Evolutionary conservation across 1,140 invertebrate species (phyloP).

Genomic region (Micrasema longulum): DNA sequence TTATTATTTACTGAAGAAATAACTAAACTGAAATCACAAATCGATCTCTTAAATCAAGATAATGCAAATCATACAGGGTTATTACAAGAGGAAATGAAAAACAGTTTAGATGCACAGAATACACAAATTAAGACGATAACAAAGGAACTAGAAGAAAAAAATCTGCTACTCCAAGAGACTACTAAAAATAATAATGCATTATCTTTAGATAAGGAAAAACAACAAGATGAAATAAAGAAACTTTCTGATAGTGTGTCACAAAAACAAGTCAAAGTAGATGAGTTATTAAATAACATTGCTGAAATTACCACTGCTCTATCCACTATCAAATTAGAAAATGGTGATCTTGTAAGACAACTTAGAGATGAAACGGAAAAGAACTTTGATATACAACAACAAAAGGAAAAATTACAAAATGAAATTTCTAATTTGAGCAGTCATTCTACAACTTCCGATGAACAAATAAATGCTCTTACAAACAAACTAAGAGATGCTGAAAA

Average conservation of each 20-base stretch:
- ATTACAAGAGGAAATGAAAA: slow-evolving; percentile 65
- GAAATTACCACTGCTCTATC: slow-evolving; percentile 42
- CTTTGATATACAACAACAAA: slow-evolving; percentile 62
- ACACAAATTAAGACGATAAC: slow-evolving; percentile 63
- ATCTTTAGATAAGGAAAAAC: slow-evolving; percentile 60
- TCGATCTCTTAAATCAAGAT: slow-evolving; percentile 52
- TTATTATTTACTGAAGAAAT: slow-evolving; percentile 57
- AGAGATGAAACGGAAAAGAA: slow-evolving; percentile 61
- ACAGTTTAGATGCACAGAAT: slow-evolving; percentile 65
- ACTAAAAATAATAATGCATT: slow-evolving; percentile 63
- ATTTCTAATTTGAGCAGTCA: slow-evolving; percentile 64
- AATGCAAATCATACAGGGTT: slow-evolving; percentile 57
- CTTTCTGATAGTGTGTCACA: slow-evolving; percentile 61
- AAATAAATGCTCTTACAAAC: slow-evolving; percentile 63
- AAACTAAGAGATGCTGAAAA: slow-evolving; percentile 66
- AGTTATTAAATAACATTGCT: slow-evolving; percentile 54
- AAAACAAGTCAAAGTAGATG: slow-evolving; percentile 60
- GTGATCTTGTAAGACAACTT: slow-evolving; percentile 63
- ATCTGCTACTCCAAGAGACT: slow-evolving; percentile 63
- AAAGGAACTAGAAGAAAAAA: slow-evolving; percentile 67
- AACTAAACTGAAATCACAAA: slow-evolving; percentile 43
- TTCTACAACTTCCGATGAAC: slow-evolving; percentile 65
- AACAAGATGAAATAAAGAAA: slow-evolving; percentile 62
- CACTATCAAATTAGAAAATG: slow-evolving; percentile 61
- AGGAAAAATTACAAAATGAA: slow-evolving; percentile 66